These are phyloP conservation scores for Acanthacorydalis orientalis DNA, from an alignment of 2,888 invertebrate species.

Conservation along the genomic window DNA sequence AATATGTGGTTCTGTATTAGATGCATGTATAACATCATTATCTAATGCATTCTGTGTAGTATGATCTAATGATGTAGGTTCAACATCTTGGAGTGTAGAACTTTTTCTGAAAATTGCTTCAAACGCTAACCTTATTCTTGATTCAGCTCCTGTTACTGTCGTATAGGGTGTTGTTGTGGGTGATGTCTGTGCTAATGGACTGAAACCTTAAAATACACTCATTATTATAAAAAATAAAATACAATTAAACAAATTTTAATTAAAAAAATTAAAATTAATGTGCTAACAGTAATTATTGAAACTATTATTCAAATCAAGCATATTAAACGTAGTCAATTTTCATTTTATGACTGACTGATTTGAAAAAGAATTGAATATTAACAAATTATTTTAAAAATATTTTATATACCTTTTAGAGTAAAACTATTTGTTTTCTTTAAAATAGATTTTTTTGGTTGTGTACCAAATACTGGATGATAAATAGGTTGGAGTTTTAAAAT, in stretches of 20 bases:
- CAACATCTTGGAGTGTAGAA: constrained; percentile 69
- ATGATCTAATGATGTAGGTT: constrained; percentile 22
- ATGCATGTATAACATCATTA: background rate
- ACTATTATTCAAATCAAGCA: no score
- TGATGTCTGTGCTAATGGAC: constrained; percentile 38
- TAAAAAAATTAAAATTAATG: background rate
- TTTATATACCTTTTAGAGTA: constrained; percentile 33
- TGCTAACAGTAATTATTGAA: no score
- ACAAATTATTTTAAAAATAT: constrained; percentile 15
- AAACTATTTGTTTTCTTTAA: constrained; percentile 88
- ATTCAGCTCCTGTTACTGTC: constrained; percentile 79
- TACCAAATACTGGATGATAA: constrained; percentile 28
- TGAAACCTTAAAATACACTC: constrained; percentile 30
- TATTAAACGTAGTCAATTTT: no score
- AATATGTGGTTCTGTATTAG: background rate
- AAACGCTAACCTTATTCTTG: constrained; percentile 72
- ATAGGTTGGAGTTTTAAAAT: constrained; percentile 29
- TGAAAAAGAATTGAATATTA: no score
- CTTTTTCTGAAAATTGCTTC: constrained; percentile 84
- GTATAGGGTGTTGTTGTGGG: constrained; percentile 49
- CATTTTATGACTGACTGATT: no score
- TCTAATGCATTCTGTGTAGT: background rate
- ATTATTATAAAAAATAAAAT: background rate
- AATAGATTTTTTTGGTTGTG: constrained; percentile 61
- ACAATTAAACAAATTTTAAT: background rate